Base-by-base conservation (phyloP, 2,113 vertebrate species). In the Callocephalon fimbriatum region DNA sequence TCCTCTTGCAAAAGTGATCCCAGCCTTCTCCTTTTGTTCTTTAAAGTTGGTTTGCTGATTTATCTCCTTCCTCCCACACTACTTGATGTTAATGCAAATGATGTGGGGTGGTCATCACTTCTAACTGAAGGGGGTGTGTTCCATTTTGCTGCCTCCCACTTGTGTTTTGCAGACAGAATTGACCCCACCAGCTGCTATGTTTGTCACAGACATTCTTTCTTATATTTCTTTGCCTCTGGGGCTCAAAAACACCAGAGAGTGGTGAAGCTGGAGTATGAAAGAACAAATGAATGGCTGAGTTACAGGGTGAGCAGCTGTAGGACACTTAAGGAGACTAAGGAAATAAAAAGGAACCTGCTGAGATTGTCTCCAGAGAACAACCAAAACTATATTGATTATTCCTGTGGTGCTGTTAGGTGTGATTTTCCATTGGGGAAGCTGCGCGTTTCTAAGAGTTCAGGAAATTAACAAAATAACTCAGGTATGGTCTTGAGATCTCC, bases 181-280 rank as follows among this genome's bases (percentile, higher is more conserved):
- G 92, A 94, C 90, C 84, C 48, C 32, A 86, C 29, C 79, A 95
- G 84, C 65, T 93, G 84, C 77, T 88, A 32, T 2, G 20, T 90
- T 96, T 96, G 56, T 90, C 54, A 96, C 80, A 90, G 51, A 78
- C 20, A 48, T 90, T 89, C 73, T 78, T 87, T 87, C 53, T 94
- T 87, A 26, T 54, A 90, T 93, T 96, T 95, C 78, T 94, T 76
- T 94, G 38, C 72, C 72, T 92, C 84, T 84, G 47, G 72, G 35
- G 38, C 47, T 96, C 45, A 90, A 44, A 95, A 93, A 7, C n/a
- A 32, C 59, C 29, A 71, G 83, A 84, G 38, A 85, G 48, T 80
- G 47, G 37, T 78, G 78, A 96, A 86, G 68, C 18, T 93, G 86
- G 75, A 59, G 45, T 62, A 62, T 70, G 92, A 93, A 91, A 94